Evolutionary conservation across 2,888 invertebrate species (phyloP).

Genomic region (Anaspis maculata): DNA sequence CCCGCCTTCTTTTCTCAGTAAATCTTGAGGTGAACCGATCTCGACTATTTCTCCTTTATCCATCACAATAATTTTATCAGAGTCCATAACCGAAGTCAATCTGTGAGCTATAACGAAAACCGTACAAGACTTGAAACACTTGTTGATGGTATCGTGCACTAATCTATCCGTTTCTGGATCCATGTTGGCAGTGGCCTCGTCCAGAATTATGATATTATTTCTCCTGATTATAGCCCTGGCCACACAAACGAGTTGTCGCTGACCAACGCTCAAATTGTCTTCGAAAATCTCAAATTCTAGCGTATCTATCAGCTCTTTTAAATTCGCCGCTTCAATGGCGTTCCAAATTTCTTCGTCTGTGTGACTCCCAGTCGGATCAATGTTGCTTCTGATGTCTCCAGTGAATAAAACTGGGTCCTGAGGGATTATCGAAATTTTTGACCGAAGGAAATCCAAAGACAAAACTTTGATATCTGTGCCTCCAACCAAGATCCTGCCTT

Average conservation of each 20-base stretch:
- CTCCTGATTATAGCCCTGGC: constrained; percentile 47
- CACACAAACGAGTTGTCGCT: constrained; percentile 49
- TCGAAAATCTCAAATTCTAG: constrained; percentile 22
- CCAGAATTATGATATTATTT: constrained; percentile 47
- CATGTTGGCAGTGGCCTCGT: constrained; percentile 52
- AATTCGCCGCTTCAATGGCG: constrained; percentile 35
- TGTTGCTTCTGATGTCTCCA: constrained; percentile 46
- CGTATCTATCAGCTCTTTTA: constrained; percentile 32
- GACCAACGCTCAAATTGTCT: constrained; percentile 41
- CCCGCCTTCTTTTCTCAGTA: too few relatives aligned
- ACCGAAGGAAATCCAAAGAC: constrained; percentile 42
- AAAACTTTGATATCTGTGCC: constrained; percentile 33
- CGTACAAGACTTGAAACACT: constrained; percentile 46
- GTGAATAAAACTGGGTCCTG: constrained; percentile 47
- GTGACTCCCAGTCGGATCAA: constrained; percentile 26
- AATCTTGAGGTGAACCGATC: too few relatives aligned
- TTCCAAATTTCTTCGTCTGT: constrained; percentile 30
- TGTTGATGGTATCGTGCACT: constrained; percentile 47
- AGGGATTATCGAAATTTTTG: constrained; percentile 45
- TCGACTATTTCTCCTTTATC: too few relatives aligned
- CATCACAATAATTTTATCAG: too few relatives aligned
- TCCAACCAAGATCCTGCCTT: constrained; percentile 58
- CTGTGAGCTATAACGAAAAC: constrained; percentile 45
- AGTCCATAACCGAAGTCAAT: constrained; percentile 48
- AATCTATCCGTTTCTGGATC: constrained; percentile 48